Percentiles rank a stretch among this genome's conserved stretches.
These are phyloP conservation scores for Ranitomeya variabilis DNA, from an alignment of 2,113 vertebrate genomes.

Conservation along the genomic window DNA sequence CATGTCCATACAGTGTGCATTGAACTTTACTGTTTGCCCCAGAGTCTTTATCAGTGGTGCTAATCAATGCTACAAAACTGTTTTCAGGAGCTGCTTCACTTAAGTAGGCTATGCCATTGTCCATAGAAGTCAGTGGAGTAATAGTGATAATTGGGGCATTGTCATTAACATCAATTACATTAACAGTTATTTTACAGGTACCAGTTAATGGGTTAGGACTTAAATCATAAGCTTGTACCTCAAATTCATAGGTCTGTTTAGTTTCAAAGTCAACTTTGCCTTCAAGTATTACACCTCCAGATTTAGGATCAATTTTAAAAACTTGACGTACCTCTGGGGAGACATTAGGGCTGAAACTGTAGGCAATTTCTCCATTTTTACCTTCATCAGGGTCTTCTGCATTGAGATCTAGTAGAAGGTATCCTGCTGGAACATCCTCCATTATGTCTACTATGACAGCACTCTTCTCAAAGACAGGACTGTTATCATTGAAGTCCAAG, in stretches of 20 bases:
- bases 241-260: conserved; percentile 87
- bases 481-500: conserved; percentile 93
- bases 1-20: conserved; percentile 87
- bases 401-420: conserved; percentile 82
- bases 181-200: conserved; percentile 88
- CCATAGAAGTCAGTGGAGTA: conserved; percentile 81
- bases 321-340: conserved; percentile 82
- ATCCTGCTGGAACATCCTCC: conserved; percentile 82
- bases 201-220: conserved; percentile 83
- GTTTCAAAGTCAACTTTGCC: conserved; percentile 87
- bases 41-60: conserved; percentile 88
- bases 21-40: conserved; percentile 87
- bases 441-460: conserved; percentile 84
- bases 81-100: conserved; percentile 83
- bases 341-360: conserved; percentile 86
- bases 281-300: conserved; percentile 82
- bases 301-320: conserved; percentile 86
- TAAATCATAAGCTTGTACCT: conserved; percentile 86
- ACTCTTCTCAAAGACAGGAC: conserved; percentile 85
- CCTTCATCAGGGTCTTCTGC: conserved; percentile 88
- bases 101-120: conserved; percentile 67
- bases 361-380: conserved; percentile 87
- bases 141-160: conserved; percentile 89
- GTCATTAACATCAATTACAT: conserved; percentile 91
- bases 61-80: conserved; percentile 92